A percentile compares a stretch with the other conserved stretches of the same genome.
These are phyloP conservation scores for Epirrhoe tristata DNA, from an alignment of 2,888 invertebrate species.

Conservation along the genomic window DNA sequence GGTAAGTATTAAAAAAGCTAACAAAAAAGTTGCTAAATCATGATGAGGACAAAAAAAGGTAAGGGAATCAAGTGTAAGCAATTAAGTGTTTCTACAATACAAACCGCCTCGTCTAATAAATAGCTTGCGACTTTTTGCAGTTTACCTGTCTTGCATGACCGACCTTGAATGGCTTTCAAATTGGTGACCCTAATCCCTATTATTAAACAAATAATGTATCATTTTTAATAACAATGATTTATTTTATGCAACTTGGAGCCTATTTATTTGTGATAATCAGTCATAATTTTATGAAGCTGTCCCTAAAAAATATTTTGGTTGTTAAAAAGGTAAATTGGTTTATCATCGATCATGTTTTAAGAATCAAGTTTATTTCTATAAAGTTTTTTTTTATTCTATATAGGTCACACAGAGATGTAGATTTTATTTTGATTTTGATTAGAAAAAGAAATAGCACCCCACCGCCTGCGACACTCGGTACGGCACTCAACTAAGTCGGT, in stretches of 20 bases:
- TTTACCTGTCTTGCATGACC: slow-evolving; percentile 39
- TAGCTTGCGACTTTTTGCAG: slow-evolving; percentile 23
- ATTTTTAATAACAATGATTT: slow-evolving; percentile 39
- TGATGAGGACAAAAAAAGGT: slow-evolving; percentile 16
- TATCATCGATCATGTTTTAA: too few relatives aligned
- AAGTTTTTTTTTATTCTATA: too few relatives aligned
- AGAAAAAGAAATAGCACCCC: too few relatives aligned
- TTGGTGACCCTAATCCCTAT: slow-evolving; percentile 33
- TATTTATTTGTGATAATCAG: slow-evolving; percentile 7
- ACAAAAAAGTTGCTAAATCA: slow-evolving; percentile 22
- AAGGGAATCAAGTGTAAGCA: slow-evolving; percentile 23
- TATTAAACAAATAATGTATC: slow-evolving; percentile 37
- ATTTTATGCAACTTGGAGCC: slow-evolving; percentile 16
- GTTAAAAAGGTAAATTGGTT: too few relatives aligned
- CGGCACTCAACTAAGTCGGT: too few relatives aligned
- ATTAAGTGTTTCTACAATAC: slow-evolving; percentile 24
- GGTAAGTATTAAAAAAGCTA: too few relatives aligned
- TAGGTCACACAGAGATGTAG: too few relatives aligned
- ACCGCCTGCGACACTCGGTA: too few relatives aligned
- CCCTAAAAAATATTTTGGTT: neutral
- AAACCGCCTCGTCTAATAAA: neutral
- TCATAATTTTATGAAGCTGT: slow-evolving; percentile 15
- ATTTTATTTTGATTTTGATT: too few relatives aligned
- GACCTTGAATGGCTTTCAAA: slow-evolving; percentile 28
- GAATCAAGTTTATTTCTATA: too few relatives aligned